A percentile compares a stretch with the other conserved stretches of the same genome.
phyloP scores from a whole-genome alignment of 2,113 vertebrate genomes.

The Cavia porcellus region DNA sequence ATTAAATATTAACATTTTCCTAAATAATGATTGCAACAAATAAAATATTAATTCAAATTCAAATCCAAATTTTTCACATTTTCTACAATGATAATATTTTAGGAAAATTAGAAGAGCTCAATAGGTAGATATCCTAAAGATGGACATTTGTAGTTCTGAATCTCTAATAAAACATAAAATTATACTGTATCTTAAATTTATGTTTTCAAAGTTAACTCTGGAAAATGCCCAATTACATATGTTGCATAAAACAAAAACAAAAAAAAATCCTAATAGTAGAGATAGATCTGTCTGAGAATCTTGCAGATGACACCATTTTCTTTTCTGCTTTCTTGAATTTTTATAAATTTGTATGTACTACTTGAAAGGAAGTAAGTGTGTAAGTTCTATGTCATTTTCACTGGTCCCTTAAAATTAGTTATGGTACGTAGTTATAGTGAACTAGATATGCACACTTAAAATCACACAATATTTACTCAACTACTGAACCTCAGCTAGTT shows the following conservation, averaged over 20 bases:
- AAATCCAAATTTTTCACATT: slow-evolving; percentile 7
- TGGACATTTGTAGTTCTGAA: neutral
- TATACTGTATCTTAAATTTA: neutral
- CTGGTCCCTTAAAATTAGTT: neutral
- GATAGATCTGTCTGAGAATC: neutral
- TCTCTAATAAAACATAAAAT: neutral
- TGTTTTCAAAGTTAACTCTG: neutral
- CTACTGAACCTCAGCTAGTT: neutral
- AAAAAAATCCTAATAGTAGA: neutral
- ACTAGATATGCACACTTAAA: neutral
- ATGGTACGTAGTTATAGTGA: neutral
- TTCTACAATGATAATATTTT: slow-evolving; percentile 8
- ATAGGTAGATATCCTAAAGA: neutral
- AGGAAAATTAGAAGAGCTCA: neutral
- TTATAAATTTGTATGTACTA: neutral
- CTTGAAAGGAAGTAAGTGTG: neutral
- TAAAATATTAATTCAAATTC: neutral
- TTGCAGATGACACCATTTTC: neutral
- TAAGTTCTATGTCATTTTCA: neutral
- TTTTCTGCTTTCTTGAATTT: neutral
- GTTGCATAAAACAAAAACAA: neutral
- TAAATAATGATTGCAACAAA: neutral
- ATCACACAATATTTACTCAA: neutral
- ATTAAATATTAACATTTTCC: slow-evolving; percentile 37
- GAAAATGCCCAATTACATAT: neutral